Conservation (phyloP, 2,113 vertebrate genomes). For the Tauraco erythrolophus region DNA sequence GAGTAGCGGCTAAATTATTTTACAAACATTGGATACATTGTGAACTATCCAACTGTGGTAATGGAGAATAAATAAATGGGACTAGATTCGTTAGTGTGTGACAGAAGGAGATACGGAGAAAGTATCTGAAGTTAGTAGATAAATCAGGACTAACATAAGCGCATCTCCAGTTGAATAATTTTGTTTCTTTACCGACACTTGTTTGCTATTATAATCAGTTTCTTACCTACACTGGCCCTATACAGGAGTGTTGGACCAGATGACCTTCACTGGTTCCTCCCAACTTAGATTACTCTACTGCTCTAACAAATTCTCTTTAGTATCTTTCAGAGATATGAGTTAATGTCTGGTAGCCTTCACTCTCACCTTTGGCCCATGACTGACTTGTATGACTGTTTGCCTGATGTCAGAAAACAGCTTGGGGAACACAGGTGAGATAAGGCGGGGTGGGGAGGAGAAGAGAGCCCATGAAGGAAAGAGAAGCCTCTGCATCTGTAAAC, state of each 20-base stretch:
- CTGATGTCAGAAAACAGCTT: neutral
- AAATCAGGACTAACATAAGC: neutral
- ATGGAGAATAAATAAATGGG: neutral
- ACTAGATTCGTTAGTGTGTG: neutral
- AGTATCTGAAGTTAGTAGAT: neutral
- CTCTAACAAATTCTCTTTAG: neutral
- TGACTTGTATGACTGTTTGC: neutral
- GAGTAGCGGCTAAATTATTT: neutral
- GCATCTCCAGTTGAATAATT: neutral
- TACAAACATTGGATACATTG: neutral
- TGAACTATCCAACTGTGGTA: neutral
- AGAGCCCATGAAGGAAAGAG: neutral
- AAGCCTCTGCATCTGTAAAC: neutral
- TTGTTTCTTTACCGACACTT: neutral
- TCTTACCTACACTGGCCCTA: neutral
- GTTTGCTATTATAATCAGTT: neutral
- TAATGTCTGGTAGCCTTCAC: neutral
- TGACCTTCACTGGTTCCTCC: neutral
- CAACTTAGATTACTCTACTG: neutral
- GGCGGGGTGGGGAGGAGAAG: neutral
- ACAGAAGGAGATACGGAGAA: neutral
- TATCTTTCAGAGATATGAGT: neutral
- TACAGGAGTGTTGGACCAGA: neutral
- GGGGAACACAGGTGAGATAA: neutral
- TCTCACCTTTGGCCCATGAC: neutral